Conservation (phyloP, 2,888 invertebrate genomes). For the Erpobdella octoculata region DNA sequence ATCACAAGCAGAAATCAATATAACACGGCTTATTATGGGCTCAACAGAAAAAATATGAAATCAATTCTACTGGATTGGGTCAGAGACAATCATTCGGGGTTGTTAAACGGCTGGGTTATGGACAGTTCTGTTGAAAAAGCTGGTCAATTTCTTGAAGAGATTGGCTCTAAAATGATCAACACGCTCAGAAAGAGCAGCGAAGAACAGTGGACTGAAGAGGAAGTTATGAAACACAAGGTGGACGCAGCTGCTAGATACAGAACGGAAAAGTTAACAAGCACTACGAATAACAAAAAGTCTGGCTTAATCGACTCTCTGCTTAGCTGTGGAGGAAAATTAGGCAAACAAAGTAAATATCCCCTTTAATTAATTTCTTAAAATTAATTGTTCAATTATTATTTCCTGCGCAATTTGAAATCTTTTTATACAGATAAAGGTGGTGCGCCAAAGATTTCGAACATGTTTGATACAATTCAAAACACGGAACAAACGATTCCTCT, state of each 20-base stretch:
- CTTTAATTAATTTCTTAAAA: not conserved
- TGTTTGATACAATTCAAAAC: not conserved
- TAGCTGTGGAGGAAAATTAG: constrained; percentile 38
- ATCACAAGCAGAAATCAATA: constrained; percentile 20
- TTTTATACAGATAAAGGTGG: not conserved
- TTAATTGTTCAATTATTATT: not conserved
- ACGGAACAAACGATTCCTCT: not conserved
- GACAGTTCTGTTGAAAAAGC: constrained; percentile 17
- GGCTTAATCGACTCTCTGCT: constrained; percentile 33
- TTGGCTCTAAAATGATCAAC: constrained; percentile 35
- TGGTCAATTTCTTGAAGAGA: constrained; percentile 37
- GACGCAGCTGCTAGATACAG: constrained; percentile 35
- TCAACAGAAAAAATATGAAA: constrained; percentile 37
- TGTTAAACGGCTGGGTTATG: constrained; percentile 8
- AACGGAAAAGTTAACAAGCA: constrained; percentile 23
- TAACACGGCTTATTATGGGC: constrained; percentile 27
- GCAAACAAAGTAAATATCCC: constrained; percentile 28
- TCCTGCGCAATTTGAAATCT: not conserved
- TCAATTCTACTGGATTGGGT: constrained; percentile 37
- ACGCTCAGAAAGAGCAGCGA: constrained; percentile 11
- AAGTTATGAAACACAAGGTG: constrained; percentile 34
- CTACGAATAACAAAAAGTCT: constrained; percentile 27
- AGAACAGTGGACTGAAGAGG: constrained; percentile 33
- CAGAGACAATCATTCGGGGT: constrained; percentile 21
- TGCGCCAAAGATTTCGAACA: not conserved